Evolutionary conservation across 35 echinoderm and acorn worm genomes (phyloP).

Genomic region (Holothuria glaberrima): DNA sequence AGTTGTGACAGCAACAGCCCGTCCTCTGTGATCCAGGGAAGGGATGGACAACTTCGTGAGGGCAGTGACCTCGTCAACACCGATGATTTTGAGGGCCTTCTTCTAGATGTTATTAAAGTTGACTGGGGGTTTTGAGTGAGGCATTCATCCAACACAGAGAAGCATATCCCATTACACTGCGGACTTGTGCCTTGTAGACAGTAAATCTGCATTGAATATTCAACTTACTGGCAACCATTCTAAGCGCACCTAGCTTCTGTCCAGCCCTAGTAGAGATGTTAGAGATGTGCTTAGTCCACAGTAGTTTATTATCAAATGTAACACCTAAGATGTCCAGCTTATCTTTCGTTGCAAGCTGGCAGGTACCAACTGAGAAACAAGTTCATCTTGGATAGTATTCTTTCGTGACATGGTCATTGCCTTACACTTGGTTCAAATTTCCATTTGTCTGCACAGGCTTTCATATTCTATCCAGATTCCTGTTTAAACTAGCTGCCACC

Average conservation of each 20-base stretch:
- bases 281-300: conserved; percentile 39
- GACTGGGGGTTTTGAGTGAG: not conserved
- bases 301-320: conserved; percentile 2
- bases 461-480: conserved; percentile 41
- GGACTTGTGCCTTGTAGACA: not conserved
- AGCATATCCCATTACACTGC: conserved; percentile 38
- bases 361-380: not conserved
- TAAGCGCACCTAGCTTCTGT: conserved; percentile 45
- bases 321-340: conserved; percentile 27
- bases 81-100: not conserved
- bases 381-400: conserved; percentile 13
- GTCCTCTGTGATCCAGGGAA: no score
- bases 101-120: conserved; percentile 7
- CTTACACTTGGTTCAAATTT: conserved; percentile 14
- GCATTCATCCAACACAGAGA: conserved; percentile 37
- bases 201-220: no score
- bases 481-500: conserved; percentile 49
- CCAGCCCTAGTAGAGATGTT: conserved; percentile 43
- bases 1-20: no score
- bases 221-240: no score
- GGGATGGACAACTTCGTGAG: no score
- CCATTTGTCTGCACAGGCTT: no score
- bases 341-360: not conserved
- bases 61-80: not conserved
- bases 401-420: not conserved